phyloP scores from a whole-genome alignment of 2,797 vertebrate species.

The Linurgus olivaceus region DNA sequence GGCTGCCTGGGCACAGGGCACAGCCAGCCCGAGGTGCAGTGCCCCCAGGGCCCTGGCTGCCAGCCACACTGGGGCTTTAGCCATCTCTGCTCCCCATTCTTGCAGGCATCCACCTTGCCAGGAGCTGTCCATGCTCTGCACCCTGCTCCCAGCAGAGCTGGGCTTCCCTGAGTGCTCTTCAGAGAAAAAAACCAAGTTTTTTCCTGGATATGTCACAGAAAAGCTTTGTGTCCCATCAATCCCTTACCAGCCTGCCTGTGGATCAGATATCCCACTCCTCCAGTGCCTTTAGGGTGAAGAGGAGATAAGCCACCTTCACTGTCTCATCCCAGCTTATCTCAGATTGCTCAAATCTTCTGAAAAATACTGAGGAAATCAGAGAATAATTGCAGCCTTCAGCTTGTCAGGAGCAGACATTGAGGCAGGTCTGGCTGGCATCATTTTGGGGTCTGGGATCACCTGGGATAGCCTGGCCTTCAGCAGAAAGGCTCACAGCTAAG shows the following conservation, averaged over 20 bases:
- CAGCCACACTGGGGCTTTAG: neutral
- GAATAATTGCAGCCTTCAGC: neutral
- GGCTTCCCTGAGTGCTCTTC: neutral
- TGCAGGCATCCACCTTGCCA: neutral
- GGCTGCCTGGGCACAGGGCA: neutral
- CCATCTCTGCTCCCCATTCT: neutral
- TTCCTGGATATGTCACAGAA: neutral
- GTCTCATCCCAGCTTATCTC: neutral
- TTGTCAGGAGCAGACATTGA: neutral
- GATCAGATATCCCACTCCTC: neutral
- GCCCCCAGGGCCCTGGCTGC: neutral
- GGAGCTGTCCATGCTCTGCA: fast-evolving
- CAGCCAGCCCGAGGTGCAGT: neutral
- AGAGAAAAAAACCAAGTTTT: neutral
- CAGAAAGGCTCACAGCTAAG: neutral
- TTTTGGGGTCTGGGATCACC: neutral
- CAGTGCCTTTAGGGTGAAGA: neutral
- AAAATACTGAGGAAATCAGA: neutral
- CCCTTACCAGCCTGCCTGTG: neutral
- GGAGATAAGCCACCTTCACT: neutral
- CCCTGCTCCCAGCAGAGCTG: neutral
- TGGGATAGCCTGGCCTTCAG: neutral
- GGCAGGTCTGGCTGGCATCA: neutral
- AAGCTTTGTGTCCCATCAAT: neutral
- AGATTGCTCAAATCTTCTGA: neutral